Percentiles rank a stretch among this genome's conserved stretches.
These are phyloP conservation scores for Achroia grisella DNA, from an alignment of 1,140 invertebrate genomes.

Conservation along the genomic window DNA sequence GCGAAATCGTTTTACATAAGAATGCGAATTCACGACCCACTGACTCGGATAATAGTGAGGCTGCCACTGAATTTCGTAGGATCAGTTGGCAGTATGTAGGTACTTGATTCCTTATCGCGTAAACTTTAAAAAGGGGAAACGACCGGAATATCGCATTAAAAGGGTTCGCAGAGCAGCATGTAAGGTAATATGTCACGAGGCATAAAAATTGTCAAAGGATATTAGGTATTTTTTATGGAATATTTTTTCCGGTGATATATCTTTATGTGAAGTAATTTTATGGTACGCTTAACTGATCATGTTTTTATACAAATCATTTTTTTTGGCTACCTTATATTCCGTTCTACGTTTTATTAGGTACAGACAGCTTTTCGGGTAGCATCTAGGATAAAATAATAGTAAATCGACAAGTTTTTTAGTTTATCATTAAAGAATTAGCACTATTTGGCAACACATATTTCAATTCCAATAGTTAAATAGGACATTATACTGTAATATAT, in stretches of 20 bases:
- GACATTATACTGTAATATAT: no score
- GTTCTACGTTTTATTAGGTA: no score
- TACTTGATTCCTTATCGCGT: slow-evolving; percentile 7
- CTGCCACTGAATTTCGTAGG: slow-evolving; percentile 34
- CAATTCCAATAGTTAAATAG: no score
- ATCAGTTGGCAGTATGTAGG: slow-evolving; percentile 34
- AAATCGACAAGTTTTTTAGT: no score
- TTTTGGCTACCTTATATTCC: not conserved
- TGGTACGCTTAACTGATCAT: not conserved
- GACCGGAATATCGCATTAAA: slow-evolving; percentile 42
- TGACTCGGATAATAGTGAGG: slow-evolving; percentile 53
- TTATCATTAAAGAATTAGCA: no score
- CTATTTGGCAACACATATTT: no score
- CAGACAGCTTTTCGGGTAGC: no score
- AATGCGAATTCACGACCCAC: slow-evolving; percentile 52
- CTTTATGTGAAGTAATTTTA: no score
- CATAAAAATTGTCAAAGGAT: slow-evolving; percentile 2
- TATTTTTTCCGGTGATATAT: not conserved
- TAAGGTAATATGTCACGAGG: slow-evolving; percentile 30
- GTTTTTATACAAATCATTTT: not conserved
- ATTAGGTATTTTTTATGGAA: not conserved
- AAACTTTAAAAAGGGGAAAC: slow-evolving; percentile 30
- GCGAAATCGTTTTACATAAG: slow-evolving; percentile 52
- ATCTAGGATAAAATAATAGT: no score
- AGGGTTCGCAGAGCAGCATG: slow-evolving; percentile 15